Conservation (phyloP, 2,888 invertebrate genomes). For the Diaphora mendica region DNA sequence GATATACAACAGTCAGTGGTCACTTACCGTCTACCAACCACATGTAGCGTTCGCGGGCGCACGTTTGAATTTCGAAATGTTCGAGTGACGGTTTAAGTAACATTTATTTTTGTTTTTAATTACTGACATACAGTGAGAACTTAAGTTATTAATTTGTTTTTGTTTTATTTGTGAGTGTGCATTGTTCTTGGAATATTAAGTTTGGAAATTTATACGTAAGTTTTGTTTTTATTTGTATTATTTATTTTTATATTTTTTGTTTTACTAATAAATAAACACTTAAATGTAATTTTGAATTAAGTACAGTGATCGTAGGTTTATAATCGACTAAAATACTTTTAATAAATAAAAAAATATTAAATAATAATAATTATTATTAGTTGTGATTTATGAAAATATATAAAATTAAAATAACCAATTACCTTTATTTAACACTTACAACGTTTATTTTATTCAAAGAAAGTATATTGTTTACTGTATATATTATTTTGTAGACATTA, state of each 20-base stretch:
- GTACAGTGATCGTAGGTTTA: background rate
- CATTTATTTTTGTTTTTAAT: background rate
- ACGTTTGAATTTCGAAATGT: constrained; percentile 61
- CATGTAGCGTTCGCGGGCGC: constrained; percentile 69
- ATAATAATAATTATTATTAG: too few relatives aligned
- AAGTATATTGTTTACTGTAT: too few relatives aligned
- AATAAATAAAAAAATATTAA: too few relatives aligned
- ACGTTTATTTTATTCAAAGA: too few relatives aligned
- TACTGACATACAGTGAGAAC: background rate
- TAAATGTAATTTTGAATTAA: background rate
- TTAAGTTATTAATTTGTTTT: constrained; percentile 21
- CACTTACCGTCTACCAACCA: constrained; percentile 74
- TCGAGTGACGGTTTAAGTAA: constrained; percentile 44
- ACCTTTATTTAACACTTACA: too few relatives aligned
- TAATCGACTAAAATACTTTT: too few relatives aligned
- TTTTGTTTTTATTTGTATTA: constrained; percentile 19
- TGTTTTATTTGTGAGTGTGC: constrained; percentile 37
- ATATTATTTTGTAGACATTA: too few relatives aligned
- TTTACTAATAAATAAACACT: background rate
- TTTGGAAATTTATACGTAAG: constrained; percentile 38
- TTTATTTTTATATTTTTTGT: background rate
- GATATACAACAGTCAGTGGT: constrained; percentile 65
- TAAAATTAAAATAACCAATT: too few relatives aligned
- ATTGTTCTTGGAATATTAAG: constrained; percentile 30
- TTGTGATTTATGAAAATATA: too few relatives aligned